Conservation (phyloP, 1,140 invertebrate species). For the Gonatopus flavifemur region DNA sequence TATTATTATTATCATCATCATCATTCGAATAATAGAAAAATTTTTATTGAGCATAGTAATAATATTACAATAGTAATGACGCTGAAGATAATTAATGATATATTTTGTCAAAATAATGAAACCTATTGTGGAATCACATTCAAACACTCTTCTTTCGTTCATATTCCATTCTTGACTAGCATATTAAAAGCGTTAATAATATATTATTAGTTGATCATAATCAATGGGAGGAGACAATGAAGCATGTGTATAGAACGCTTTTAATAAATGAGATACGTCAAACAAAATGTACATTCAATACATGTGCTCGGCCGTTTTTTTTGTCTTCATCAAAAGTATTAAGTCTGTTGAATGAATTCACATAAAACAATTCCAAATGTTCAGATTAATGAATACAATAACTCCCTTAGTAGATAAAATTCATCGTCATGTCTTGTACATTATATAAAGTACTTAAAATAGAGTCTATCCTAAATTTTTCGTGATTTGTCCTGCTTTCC, state of each 20-base stretch:
- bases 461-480: conserved; percentile 48
- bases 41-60: conserved; percentile 56
- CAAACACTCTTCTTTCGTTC: conserved; percentile 35
- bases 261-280: conserved; percentile 40
- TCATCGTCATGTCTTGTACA: conserved; percentile 25
- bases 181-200: conserved; percentile 47
- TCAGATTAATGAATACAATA: conserved; percentile 37
- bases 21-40: conserved; percentile 49
- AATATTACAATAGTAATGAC: conserved; percentile 47
- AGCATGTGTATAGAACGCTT: conserved; percentile 27
- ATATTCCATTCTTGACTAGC: conserved; percentile 50
- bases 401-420: conserved; percentile 37
- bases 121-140: conserved; percentile 23
- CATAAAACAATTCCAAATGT: conserved; percentile 14
- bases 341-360: conserved; percentile 31
- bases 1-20: too few relatives aligned
- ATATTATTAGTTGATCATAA: conserved; percentile 29
- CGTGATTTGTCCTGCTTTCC: conserved; percentile 27
- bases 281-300: conserved; percentile 28
- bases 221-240: conserved; percentile 25
- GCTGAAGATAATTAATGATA: conserved; percentile 41
- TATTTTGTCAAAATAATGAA: conserved; percentile 23
- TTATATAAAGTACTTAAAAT: conserved; percentile 52
- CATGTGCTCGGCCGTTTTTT: background rate
- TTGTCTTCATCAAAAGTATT: background rate